Conservation (phyloP, 2,888 invertebrate genomes). For the Cantharis flavilabris region DNA sequence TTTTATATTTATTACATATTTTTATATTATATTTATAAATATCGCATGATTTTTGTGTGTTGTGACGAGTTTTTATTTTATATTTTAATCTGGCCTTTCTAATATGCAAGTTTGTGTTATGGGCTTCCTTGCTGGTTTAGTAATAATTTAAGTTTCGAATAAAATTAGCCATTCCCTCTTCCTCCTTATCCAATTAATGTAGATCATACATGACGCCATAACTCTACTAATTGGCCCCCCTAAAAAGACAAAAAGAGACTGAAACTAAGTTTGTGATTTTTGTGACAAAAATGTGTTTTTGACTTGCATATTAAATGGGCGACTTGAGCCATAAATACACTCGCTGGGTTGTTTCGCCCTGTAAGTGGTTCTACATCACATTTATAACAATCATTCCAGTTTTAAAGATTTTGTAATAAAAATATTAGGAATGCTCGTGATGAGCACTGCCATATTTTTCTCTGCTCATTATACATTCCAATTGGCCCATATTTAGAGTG, state of each 20-base stretch:
- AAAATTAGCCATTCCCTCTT: background rate
- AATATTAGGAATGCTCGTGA: background rate
- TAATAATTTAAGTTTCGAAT: background rate
- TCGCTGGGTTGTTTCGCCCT: background rate
- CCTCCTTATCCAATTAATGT: background rate
- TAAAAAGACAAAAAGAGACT: background rate
- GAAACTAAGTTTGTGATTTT: background rate
- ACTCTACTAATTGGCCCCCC: background rate
- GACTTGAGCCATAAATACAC: background rate
- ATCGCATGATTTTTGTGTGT: background rate
- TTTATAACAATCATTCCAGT: background rate
- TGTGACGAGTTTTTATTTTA: background rate
- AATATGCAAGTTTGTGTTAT: background rate
- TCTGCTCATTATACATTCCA: background rate
- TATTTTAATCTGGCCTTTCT: background rate
- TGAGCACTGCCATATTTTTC: slow-evolving; percentile 1
- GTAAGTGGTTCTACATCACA: background rate
- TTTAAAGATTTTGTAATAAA: background rate
- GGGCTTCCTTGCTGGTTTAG: background rate
- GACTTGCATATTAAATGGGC: background rate
- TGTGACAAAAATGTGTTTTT: background rate
- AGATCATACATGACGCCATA: background rate
- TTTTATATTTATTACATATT: slow-evolving; percentile 23
- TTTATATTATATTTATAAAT: slow-evolving; percentile 12
- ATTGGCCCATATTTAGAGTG: background rate